Percentiles rank a stretch among this genome's conserved stretches.
These are phyloP conservation scores for Lophochroa leadbeateri DNA, from an alignment of 2,113 vertebrate species.

Conservation along the genomic window DNA sequence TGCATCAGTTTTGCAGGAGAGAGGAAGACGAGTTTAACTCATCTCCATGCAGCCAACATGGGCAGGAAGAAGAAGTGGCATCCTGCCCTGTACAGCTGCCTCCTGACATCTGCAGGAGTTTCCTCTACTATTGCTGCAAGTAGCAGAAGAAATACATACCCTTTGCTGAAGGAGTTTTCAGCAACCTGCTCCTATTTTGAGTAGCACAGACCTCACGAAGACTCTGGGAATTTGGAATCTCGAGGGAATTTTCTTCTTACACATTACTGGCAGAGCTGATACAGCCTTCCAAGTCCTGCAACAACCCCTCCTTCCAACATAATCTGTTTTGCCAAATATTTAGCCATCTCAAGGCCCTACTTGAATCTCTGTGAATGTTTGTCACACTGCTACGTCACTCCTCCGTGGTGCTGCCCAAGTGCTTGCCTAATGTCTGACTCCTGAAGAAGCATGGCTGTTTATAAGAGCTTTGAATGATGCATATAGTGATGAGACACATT, in stretches of 20 bases:
- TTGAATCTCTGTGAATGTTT: constrained; percentile 57
- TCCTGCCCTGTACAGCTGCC: background rate
- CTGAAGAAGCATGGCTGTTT: constrained; percentile 47
- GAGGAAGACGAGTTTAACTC: background rate
- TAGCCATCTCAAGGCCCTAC: constrained; percentile 13
- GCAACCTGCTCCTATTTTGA: constrained; percentile 17
- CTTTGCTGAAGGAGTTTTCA: background rate
- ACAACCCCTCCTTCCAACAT: constrained; percentile 60
- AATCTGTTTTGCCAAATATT: constrained; percentile 77
- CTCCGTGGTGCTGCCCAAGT: background rate
- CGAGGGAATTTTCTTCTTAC: constrained; percentile 8
- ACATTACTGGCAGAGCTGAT: background rate
- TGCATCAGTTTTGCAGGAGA: background rate
- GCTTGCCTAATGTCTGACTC: constrained; percentile 13
- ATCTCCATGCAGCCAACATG: background rate
- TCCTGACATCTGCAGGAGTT: background rate
- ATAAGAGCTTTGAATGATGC: constrained; percentile 35
- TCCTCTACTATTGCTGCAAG: background rate
- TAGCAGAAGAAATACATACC: background rate
- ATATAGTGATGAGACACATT: background rate
- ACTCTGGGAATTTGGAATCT: background rate
- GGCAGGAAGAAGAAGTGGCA: background rate
- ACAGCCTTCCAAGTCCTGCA: background rate
- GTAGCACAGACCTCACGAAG: background rate
- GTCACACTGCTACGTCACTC: constrained; percentile 60